Percentiles rank a stretch among this genome's conserved stretches.
Conservation (phyloP, 2,888 invertebrate species). For the Aphodius granarius region DNA sequence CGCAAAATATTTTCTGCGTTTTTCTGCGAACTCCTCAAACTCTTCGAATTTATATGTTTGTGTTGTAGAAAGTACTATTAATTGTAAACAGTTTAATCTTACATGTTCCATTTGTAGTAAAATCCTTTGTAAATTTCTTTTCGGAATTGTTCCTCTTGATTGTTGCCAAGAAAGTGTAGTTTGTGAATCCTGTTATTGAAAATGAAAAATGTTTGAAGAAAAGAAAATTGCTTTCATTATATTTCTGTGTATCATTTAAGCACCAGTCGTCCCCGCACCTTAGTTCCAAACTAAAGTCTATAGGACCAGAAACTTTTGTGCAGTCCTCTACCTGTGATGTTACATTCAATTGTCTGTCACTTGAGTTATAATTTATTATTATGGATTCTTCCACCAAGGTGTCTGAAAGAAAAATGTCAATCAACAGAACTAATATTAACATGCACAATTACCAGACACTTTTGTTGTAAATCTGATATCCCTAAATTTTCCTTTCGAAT, state of each 20-base stretch:
- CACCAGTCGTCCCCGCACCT: conserved; percentile 7
- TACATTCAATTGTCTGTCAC: background rate
- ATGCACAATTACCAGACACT: background rate
- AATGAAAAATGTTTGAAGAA: background rate
- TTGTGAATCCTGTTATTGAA: background rate
- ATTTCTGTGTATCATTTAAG: background rate
- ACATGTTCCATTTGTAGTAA: background rate
- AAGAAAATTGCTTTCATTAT: background rate
- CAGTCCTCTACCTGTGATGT: background rate
- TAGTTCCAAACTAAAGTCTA: background rate
- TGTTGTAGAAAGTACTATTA: too few species aligned
- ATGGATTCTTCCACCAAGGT: background rate
- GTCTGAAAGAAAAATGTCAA: background rate
- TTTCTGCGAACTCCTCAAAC: too few species aligned
- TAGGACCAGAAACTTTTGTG: background rate
- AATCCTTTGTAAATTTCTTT: background rate
- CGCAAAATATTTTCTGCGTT: background rate
- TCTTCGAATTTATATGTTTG: too few species aligned
- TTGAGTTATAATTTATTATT: background rate
- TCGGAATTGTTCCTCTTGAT: background rate
- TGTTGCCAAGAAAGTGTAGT: background rate
- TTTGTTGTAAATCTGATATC: too few species aligned
- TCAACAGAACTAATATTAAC: background rate
- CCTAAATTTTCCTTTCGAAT: too few species aligned
- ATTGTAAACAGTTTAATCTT: background rate